Conservation (phyloP, 2,113 vertebrate genomes). For the Camelus dromedarius region DNA sequence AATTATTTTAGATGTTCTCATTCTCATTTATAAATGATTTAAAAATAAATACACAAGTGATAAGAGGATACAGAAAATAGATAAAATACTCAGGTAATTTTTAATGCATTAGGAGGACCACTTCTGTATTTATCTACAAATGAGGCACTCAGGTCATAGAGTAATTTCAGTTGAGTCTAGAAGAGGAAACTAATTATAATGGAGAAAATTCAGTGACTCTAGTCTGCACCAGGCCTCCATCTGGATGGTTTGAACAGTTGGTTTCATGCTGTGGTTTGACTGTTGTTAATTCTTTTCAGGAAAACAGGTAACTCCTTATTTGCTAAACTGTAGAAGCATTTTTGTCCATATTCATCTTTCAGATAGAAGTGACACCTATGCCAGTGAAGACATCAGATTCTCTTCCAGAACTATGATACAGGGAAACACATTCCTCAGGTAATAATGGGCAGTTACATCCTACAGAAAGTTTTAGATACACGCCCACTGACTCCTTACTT, state of each 20-base stretch:
- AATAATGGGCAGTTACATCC: neutral
- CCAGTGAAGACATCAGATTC: neutral
- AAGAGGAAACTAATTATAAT: neutral
- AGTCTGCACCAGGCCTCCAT: neutral
- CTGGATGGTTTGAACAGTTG: neutral
- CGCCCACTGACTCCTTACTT: neutral
- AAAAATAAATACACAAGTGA: neutral
- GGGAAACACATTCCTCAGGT: neutral
- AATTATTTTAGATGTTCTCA: neutral
- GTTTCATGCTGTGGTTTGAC: neutral
- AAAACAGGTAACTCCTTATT: neutral
- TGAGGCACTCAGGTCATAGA: neutral
- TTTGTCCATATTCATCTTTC: neutral
- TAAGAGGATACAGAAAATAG: neutral
- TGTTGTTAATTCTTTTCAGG: neutral
- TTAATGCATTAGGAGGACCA: neutral
- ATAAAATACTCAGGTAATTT: neutral
- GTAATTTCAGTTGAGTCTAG: neutral
- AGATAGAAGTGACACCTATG: neutral
- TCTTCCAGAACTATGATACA: neutral
- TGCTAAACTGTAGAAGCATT: neutral
- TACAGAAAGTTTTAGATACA: neutral
- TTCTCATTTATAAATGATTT: neutral
- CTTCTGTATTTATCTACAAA: neutral
- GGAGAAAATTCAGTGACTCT: neutral